Evolutionary conservation across 23 tunicate genomes (phyloP).

Genomic region (Styela clava): DNA sequence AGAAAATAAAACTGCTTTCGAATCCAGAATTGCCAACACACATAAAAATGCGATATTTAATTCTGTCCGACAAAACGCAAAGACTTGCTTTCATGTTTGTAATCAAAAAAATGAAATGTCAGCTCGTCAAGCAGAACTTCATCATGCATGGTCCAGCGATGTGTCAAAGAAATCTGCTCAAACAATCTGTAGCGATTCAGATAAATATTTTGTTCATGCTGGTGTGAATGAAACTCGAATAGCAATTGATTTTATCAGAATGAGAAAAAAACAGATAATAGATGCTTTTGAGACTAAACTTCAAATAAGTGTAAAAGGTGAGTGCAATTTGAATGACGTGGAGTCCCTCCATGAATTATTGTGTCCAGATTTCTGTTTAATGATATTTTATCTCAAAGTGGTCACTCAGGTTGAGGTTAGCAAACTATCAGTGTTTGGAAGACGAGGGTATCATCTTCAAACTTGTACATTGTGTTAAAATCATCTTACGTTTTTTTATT

Average conservation of each 20-base stretch:
- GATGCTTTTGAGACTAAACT: slow-evolving; percentile 27
- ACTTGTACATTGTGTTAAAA: no score
- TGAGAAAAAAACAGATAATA: slow-evolving; percentile 13
- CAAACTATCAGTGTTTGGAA: no score
- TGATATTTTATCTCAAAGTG: not conserved
- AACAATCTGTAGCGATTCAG: no score
- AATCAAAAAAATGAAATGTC: slow-evolving; percentile 1
- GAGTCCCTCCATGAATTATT: no score
- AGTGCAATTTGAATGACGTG: no score
- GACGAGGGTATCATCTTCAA: no score
- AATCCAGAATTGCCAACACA: not conserved
- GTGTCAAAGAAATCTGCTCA: no score
- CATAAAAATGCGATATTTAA: not conserved
- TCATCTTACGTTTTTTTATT: no score
- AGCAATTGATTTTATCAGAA: not conserved
- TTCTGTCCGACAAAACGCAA: not conserved
- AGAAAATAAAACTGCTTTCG: slow-evolving; percentile 6
- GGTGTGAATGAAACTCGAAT: not conserved
- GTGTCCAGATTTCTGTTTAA: not conserved
- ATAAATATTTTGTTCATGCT: slow-evolving; percentile 15
- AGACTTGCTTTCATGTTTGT: slow-evolving; percentile 16
- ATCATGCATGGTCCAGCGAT: slow-evolving; percentile 21
- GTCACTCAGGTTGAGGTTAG: not conserved
- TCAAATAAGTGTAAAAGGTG: slow-evolving; percentile 3
- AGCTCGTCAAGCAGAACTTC: slow-evolving; percentile 17